Evolutionary conservation across 1,140 invertebrate species (phyloP), one percentile per base, ranked within the genome.

Genomic region (Ostrea edulis): DNA sequence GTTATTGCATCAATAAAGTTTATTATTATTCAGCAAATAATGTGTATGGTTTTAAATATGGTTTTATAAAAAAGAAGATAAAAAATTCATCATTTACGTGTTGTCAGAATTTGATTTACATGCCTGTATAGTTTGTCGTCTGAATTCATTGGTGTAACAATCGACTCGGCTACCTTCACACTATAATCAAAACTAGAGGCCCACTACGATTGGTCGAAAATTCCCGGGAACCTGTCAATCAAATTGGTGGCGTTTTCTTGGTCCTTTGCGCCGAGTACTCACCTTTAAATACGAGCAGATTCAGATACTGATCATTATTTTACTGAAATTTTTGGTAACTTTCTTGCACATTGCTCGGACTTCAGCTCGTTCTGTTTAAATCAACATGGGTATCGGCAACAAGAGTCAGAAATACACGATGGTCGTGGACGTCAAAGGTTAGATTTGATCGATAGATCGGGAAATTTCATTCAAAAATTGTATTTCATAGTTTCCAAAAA

Each of bases 261-360:
- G 68, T 77, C 29, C 22, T 29, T 29, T 12, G 35, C 12, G 29
- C 12, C 12, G 25, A 77, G 68, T 77, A 35, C 68, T 77, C 25
- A 29, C 68, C 68, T 77, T 77, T 77, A 77, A 77, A 77, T 77
- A 77, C 29, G 68, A 77, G 68, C 29, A 35, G 68, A 29, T 77
- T 62, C 17, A 29, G 12, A 11, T 35, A n/a, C 55, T 62, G n/a
- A 62, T n/a, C 14, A 5, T 17, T 62, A 17, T 20, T n/a, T 17
- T 62, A 17, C 55, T 5, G 55, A 17, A n/a, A 20, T 20, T 2
- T 62, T 62, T n/a, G 14, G 55, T 20, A 17, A 62, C 55, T 62
- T 62, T 20, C 55, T 62, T 7, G 5, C 55, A 2, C n/a, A 17
- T 62, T 20, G 55, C 55, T 62, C 5, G 55, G 54, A 62, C 17